Percentiles rank a stretch among this genome's conserved stretches.
Conservation (phyloP, 1,140 invertebrate genomes). For the Tribolium castaneum region DNA sequence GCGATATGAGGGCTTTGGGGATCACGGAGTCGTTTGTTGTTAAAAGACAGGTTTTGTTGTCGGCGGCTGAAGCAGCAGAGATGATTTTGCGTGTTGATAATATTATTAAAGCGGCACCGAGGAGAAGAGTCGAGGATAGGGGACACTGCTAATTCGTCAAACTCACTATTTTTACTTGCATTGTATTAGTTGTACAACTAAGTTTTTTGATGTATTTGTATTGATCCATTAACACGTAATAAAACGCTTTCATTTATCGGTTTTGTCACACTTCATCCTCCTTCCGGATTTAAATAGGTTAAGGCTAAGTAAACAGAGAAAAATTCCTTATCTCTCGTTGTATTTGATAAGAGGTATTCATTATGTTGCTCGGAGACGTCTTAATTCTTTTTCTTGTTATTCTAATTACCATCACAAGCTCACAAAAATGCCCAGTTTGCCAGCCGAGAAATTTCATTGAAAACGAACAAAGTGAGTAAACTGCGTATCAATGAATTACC, state of each 20-base stretch:
- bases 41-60: slow-evolving; percentile 94
- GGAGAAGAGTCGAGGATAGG: slow-evolving; percentile 88
- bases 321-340: not conserved
- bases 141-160: slow-evolving; percentile 77
- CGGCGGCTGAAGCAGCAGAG: slow-evolving; percentile 97
- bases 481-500: not conserved
- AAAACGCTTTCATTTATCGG: not conserved
- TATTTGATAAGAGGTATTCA: not conserved
- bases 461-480: not conserved
- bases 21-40: slow-evolving; percentile 98
- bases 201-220: not conserved
- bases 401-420: not conserved
- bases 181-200: not conserved
- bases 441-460: not conserved
- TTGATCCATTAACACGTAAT: not conserved
- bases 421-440: not conserved
- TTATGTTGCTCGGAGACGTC: not conserved
- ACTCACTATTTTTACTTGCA: not conserved
- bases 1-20: slow-evolving; percentile 89
- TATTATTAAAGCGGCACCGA: slow-evolving; percentile 95
- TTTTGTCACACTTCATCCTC: not conserved
- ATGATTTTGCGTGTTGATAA: slow-evolving; percentile 99
- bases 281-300: not conserved
- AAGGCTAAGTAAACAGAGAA: not conserved
- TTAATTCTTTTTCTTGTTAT: not conserved